Base-by-base conservation (phyloP, 2,113 vertebrate species). In the Potamarius usumacintae region DNA sequence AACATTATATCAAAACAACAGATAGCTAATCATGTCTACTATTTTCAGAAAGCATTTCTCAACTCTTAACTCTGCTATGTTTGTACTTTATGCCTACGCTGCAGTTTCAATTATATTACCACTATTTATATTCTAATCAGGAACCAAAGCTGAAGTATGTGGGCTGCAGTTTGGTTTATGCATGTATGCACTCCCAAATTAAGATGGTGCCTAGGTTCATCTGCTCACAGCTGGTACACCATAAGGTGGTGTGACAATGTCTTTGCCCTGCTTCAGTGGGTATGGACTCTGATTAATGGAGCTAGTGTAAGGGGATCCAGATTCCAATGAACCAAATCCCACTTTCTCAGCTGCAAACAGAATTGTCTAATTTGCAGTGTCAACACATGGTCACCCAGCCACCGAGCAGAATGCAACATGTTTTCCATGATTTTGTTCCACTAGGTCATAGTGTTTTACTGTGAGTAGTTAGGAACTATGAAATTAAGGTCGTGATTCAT, bases 221-320 rank as follows among this genome's bases (percentile, higher is more conserved):
- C 71, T 88, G 60, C 52, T 62, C 88, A 86, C 86, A 89, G 87
- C 90, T 89, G 90, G 76, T 53, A 18, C 74, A 85, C 80, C 88
- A 85, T 88, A 91, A 86, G 88, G 86, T 22, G n/a, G 65, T 74
- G 55, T 30, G 78, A 85, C 88, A 82, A 85, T 84, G 88, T 87
- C 77, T 88, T 82, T 90, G 74, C 84, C 87, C 57, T 86, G 85
- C 84, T 88, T 65, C 82, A 86, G 65, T 88, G 87, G 58, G 87
- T 81, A 27, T 82, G 30, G 82, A 82, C 74, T 57, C 57, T 90
- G 89, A 90, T 86, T 90, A 88, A 84, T 84, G 67, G 84, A 52
- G 82, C 86, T 77, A 62, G 79, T 63, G 71, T 42, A n/a, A 85
- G 80, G 82, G 67, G 76, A 74, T 74, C 15, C 52, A 17, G 55